Evolutionary conservation across 2,888 invertebrate genomes (phyloP), one percentile per base, ranked within the genome.

Genomic region (Microplitis deprimator): DNA sequence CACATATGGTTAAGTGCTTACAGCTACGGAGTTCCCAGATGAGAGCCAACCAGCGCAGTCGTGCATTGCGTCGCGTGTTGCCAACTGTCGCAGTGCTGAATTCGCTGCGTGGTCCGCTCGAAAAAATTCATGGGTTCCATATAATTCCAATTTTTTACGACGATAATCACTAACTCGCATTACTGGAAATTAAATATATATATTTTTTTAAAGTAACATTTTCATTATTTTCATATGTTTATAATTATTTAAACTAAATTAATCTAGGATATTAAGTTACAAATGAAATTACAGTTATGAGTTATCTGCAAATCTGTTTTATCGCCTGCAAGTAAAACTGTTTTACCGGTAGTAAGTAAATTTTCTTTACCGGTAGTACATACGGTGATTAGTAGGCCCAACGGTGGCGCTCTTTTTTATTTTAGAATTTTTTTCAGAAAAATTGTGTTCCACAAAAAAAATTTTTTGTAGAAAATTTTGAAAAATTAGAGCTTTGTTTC

Each of bases 161-260:
- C 97, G 93, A 90, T 97, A 98, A 86, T 97, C 96, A 86, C 97
- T 97, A 85, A 97, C 96, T 91, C 97, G 96, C 91, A 98, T 97
- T 80, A 97, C 98, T 97, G 91, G 6, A 91, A 86, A 75, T 50
- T n/a, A 17, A 59, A 60, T 59, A 10, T 61, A 39, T 76, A 62
- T 16, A 75, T 17, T 17, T n/a, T n/a, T 5, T 59, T 59, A 17
- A 69, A 41, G 7, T 17, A 69, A 38, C 6, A 50, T 17, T 17
- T 38, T 20, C 16, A n/a, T 68, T 0, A 50, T 6, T 17, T 38
- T 20, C 5, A 6, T 68, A 40, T 68, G 16, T 68, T 68, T 20
- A 39, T 40, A 68, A 68, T 13, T 68, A 29, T 68, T 68, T 68
- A 3, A 59, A 13, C 0, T 13, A 13, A 8, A 13, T 13, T 29